These are phyloP conservation scores for Nannobrachium achirus DNA, from an alignment of 2,113 vertebrate species.

Conservation along the genomic window DNA sequence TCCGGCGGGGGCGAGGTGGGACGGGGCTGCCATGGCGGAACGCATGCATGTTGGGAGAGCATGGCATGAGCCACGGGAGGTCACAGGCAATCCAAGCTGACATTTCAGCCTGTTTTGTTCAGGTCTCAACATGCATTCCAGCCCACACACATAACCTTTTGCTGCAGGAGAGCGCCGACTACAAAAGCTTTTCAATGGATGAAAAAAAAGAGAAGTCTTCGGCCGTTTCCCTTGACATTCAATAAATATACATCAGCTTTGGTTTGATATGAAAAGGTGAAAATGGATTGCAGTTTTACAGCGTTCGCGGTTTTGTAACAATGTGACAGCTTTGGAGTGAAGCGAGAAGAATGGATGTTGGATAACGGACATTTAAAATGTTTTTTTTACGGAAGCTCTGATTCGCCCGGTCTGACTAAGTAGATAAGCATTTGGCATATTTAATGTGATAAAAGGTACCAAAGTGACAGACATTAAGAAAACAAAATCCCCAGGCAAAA, in stretches of 20 bases:
- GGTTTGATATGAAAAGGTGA: not conserved
- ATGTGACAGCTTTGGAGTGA: constrained; percentile 1
- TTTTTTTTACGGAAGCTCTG: not conserved
- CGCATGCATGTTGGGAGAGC: constrained; percentile 43
- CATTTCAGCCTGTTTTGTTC: constrained; percentile 59
- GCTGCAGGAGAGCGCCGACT: constrained; percentile 7
- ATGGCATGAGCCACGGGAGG: constrained; percentile 42
- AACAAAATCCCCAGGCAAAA: constrained; percentile 56
- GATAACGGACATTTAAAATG: not conserved
- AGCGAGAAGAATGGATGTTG: constrained; percentile 17
- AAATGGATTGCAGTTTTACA: not conserved
- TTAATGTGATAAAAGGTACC: constrained; percentile 33
- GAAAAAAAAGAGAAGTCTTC: too few species aligned
- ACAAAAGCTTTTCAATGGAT: constrained; percentile 29
- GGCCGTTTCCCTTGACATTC: too few species aligned
- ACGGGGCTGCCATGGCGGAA: constrained; percentile 38
- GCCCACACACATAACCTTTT: constrained; percentile 46
- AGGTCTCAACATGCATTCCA: constrained; percentile 54
- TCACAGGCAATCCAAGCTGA: constrained; percentile 54
- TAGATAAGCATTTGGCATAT: constrained; percentile 18
- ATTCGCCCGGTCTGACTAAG: not conserved
- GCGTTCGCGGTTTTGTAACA: not conserved
- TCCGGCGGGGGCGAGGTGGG: not conserved
- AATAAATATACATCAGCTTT: too few species aligned
- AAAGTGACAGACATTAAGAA: constrained; percentile 46